phyloP scores from a whole-genome alignment of 1,140 invertebrate species.

The Micrasema longulum region DNA sequence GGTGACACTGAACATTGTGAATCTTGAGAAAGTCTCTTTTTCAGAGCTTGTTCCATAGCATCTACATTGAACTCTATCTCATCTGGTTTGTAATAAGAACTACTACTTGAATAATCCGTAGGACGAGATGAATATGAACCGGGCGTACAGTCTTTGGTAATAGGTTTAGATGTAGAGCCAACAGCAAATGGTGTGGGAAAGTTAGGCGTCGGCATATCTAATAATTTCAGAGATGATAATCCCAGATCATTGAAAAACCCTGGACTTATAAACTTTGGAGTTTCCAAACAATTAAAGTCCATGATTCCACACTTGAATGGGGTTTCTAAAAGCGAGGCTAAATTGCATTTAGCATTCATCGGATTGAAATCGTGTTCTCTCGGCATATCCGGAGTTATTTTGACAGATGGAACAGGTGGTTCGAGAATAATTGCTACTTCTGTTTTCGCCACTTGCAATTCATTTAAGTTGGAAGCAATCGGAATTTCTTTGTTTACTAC shows the following conservation, averaged over 20 bases:
- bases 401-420: conserved; percentile 35
- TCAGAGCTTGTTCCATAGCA: background rate
- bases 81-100: conserved; percentile 53
- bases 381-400: conserved; percentile 46
- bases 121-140: conserved; percentile 44
- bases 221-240: conserved; percentile 42
- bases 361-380: conserved; percentile 37
- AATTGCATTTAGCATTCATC: conserved; percentile 43
- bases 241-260: conserved; percentile 20
- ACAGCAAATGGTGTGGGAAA: conserved; percentile 32
- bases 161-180: conserved; percentile 2
- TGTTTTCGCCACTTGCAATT: background rate
- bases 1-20: too few relatives aligned
- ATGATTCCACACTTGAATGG: conserved; percentile 46
- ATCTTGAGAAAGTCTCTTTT: too few relatives aligned
- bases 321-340: conserved; percentile 46
- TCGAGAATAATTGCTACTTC: conserved; percentile 6
- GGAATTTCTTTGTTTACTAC: conserved; percentile 1
- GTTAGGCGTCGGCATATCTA: conserved; percentile 49
- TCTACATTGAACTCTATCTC: conserved; percentile 46
- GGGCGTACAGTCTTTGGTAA: conserved; percentile 39
- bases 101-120: conserved; percentile 49
- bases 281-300: conserved; percentile 46
- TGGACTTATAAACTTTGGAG: conserved; percentile 50
- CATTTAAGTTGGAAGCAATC: background rate